Conservation (phyloP, 2,113 vertebrate genomes). For the Mormoops blainvillei region DNA sequence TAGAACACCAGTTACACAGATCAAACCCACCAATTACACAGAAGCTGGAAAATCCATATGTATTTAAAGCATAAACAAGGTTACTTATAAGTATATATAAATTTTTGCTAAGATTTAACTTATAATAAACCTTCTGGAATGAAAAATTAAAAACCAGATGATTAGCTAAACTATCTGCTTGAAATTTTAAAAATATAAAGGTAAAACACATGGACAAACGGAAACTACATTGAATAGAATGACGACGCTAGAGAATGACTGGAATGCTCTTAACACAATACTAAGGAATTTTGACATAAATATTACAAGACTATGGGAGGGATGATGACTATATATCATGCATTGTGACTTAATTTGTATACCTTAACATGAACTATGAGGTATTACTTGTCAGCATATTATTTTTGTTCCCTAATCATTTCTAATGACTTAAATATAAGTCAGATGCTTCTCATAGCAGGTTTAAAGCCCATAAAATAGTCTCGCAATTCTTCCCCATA, state of each 20-base stretch:
- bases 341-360: background rate
- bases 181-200: background rate
- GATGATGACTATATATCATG: background rate
- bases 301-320: background rate
- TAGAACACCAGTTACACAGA: background rate
- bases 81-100: background rate
- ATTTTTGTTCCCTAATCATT: background rate
- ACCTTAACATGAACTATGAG: background rate
- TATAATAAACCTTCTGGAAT: background rate
- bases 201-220: background rate
- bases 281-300: background rate
- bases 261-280: background rate
- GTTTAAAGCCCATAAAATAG: background rate
- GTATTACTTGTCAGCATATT: background rate
- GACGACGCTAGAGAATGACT: background rate
- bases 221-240: background rate
- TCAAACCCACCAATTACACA: background rate
- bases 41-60: background rate
- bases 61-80: background rate
- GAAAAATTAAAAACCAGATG: background rate
- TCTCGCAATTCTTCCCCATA: background rate
- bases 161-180: background rate
- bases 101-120: background rate
- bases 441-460: background rate
- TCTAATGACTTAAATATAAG: background rate